phyloP scores from a whole-genome alignment of 92 coral and sea anemone species.

The Parazoanthus atlanticus region DNA sequence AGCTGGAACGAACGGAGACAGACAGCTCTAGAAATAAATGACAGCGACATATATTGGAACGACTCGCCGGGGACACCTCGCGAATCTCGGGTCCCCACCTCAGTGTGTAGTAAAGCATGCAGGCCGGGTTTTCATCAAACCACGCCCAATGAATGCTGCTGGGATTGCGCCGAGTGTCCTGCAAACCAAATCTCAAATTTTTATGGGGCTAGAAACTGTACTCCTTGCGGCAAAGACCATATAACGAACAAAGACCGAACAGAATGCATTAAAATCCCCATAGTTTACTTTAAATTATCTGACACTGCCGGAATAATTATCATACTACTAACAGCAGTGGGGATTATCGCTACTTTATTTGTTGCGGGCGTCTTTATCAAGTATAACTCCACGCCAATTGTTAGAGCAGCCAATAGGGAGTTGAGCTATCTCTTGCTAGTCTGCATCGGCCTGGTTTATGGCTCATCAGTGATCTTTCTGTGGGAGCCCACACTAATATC shows the following conservation, averaged over 20 bases:
- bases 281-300: slow-evolving; percentile 55
- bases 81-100: slow-evolving; percentile 60
- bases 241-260: slow-evolving; percentile 61
- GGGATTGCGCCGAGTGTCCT: slow-evolving; percentile 79
- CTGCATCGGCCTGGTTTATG: slow-evolving; percentile 69
- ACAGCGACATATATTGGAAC: slow-evolving; percentile 60
- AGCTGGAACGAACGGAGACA: slow-evolving; percentile 62
- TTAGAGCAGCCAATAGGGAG: slow-evolving; percentile 79
- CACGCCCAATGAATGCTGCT: slow-evolving; percentile 65
- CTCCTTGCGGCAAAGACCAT: slow-evolving; percentile 60
- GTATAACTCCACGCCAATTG: slow-evolving; percentile 69
- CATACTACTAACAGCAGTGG: slow-evolving; percentile 58
- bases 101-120: slow-evolving; percentile 74
- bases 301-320: slow-evolving; percentile 51
- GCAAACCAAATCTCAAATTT: slow-evolving; percentile 49
- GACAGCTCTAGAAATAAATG: slow-evolving; percentile 51
- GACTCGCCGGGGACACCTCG: slow-evolving; percentile 13
- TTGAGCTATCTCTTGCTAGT: slow-evolving; percentile 70
- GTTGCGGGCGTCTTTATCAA: slow-evolving; percentile 60
- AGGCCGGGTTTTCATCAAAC: slow-evolving; percentile 80
- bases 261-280: slow-evolving; percentile 67
- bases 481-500: slow-evolving; percentile 59
- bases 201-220: slow-evolving; percentile 66
- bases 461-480: slow-evolving; percentile 67
- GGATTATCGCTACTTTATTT: slow-evolving; percentile 53